Conservation (phyloP, 2,888 invertebrate species). For the Bombylius discolor region DNA sequence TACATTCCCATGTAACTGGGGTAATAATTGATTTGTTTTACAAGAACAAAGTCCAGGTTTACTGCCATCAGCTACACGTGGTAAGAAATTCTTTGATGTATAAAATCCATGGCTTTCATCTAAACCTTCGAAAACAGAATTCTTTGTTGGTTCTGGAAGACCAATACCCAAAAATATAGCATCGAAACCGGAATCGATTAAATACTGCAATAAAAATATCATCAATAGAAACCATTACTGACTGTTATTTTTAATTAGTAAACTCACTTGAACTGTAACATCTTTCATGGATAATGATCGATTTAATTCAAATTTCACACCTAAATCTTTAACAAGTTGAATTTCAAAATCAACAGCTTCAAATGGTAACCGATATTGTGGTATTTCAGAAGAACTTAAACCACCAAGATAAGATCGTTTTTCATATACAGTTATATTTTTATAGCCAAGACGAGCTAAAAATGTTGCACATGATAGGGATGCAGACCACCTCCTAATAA, state of each 20-base stretch:
- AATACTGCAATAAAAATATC: conserved; percentile 38
- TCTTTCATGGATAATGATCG: conserved; percentile 57
- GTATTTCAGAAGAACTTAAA: conserved; percentile 88
- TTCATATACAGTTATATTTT: conserved; percentile 83
- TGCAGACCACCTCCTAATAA: conserved; percentile 89
- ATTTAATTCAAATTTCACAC: conserved; percentile 73
- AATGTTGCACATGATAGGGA: conserved; percentile 94
- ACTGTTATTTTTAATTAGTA: neutral
- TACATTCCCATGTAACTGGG: conserved; percentile 63
- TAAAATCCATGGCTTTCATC: conserved; percentile 75
- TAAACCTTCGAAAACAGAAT: conserved; percentile 63
- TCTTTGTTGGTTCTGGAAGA: conserved; percentile 75
- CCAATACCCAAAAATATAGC: conserved; percentile 81
- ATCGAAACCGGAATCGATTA: conserved; percentile 54
- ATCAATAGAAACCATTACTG: no score
- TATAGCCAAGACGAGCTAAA: conserved; percentile 84
- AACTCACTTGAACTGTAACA: conserved; percentile 52
- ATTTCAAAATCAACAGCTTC: conserved; percentile 90
- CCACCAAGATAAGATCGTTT: conserved; percentile 79
- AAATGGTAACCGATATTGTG: conserved; percentile 89
- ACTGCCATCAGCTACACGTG: conserved; percentile 73
- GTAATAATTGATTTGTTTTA: conserved; percentile 48
- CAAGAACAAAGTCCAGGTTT: conserved; percentile 80
- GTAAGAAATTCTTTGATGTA: conserved; percentile 89
- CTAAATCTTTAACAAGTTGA: conserved; percentile 78